Conservation (phyloP, 92 coral and sea anemone species). For the Epizoanthus stellaris region DNA sequence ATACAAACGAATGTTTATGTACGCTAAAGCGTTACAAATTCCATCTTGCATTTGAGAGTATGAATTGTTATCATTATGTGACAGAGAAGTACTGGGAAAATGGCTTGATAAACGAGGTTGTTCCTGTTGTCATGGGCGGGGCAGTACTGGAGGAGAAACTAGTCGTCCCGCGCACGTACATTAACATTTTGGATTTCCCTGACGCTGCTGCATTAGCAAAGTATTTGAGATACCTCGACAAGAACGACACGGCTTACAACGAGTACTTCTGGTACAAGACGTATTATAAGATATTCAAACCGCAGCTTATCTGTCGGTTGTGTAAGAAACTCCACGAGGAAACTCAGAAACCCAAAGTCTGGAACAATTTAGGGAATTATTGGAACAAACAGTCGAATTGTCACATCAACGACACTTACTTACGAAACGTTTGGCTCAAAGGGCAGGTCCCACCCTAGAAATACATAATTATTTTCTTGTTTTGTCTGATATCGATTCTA, state of each 20-base stretch:
- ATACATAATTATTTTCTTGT: no score
- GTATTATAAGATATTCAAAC: constrained; percentile 21
- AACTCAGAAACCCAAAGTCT: constrained; percentile 16
- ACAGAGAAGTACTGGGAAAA: constrained; percentile 43
- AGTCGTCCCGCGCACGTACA: constrained; percentile 12
- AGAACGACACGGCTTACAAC: constrained; percentile 31
- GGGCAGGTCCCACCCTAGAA: neutral
- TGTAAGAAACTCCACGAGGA: constrained; percentile 33
- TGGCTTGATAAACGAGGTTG: constrained; percentile 6
- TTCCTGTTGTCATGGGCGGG: constrained; percentile 32
- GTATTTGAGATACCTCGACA: constrained; percentile 33
- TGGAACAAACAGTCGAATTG: constrained; percentile 12
- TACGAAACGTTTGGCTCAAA: constrained; percentile 19
- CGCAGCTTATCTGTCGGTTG: constrained; percentile 12
- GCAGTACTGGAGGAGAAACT: neutral
- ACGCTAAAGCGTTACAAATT: constrained; percentile 19
- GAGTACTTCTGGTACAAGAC: constrained; percentile 33
- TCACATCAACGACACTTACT: constrained; percentile 1
- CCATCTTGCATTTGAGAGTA: constrained; percentile 23
- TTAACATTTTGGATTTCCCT: constrained; percentile 26
- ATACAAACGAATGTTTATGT: neutral
- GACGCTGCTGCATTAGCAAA: constrained; percentile 9
- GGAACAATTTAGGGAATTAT: neutral
- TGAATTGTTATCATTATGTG: constrained; percentile 24
- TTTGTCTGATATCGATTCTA: no score